Base-by-base conservation (phyloP, 2,888 invertebrate species). In the Branchipolynoe longqiensis region DNA sequence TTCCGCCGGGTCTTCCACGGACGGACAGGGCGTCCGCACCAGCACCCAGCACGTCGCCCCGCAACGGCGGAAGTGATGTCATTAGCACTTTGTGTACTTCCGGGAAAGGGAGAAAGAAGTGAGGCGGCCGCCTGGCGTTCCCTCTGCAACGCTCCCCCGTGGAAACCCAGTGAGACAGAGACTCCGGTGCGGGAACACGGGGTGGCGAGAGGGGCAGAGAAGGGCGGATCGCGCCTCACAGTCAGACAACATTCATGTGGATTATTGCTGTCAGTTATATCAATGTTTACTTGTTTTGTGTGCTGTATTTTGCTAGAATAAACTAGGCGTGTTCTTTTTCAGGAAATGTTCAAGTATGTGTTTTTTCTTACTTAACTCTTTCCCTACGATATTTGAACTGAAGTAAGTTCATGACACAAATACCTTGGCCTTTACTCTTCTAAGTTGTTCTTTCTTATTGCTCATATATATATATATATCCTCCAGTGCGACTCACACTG, bases 221-320 rank as follows among this genome's bases (percentile, higher is more conserved):
- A 41, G n/a, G 33, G 8, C 25, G 78, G 31, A 40, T 14, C 78
- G 25, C 28, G 48, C 48, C 78, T 78, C 78, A 8, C 22, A 48
- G 69, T 69, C 69, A 36, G 48, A 54, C 48, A n/a, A 4, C 28
- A 48, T 78, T 78, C 78, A 78, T 48, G 78, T 78, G 78, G 78
- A 78, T 78, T 54, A 78, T 33, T 69, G 78, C 54, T 78, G 28
- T 78, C 31, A 48, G 28, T 54, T 41, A 54, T 33, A 48, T n/a
- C 28, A 8, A 78, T 48, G 78, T 78, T 78, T 69, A 69, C 48
- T 78, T 41, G 48, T 78, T 54, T 78, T 78, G 78, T 78, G 78
- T 78, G 78, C 41, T 78, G 78, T 78, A 78, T 78, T 78, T 54
- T 78, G 78, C 78, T 78, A 78, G 78, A 78, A 78, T 78, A 78